Evolutionary conservation across 2,113 vertebrate species (phyloP).

Genomic region (Pampusana beccarii): DNA sequence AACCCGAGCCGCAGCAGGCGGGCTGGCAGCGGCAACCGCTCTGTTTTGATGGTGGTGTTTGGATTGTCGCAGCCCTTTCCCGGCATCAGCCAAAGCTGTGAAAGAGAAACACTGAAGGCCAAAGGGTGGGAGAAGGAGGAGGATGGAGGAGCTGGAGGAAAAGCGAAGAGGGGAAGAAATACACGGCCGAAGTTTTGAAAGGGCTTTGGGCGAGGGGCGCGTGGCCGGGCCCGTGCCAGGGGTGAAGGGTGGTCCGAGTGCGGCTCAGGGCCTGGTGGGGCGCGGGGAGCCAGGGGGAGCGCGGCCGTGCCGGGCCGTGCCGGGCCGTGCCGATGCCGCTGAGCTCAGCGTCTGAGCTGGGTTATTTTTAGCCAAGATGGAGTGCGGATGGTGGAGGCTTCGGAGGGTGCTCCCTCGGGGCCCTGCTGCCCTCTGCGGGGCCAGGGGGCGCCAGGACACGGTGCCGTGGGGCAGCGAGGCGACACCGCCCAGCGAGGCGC

Average conservation of each 20-base stretch:
- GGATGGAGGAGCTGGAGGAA: neutral
- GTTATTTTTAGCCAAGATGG: conserved; percentile 66
- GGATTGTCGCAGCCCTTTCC: neutral
- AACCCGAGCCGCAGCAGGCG: fast-evolving
- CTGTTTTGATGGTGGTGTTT: neutral
- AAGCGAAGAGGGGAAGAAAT: neutral
- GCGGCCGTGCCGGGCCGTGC: neutral
- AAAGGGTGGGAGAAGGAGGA: neutral
- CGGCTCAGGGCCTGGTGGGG: neutral
- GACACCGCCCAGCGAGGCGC: neutral
- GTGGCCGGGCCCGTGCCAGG: fast-evolving
- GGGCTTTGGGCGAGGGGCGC: neutral
- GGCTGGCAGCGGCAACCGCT: neutral
- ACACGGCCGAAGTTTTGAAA: neutral
- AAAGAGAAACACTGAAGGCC: neutral
- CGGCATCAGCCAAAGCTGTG: neutral
- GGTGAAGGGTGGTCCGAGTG: neutral
- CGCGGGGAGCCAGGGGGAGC: fast-evolving
- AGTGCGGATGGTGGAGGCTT: fast-evolving
- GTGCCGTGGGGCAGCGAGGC: neutral
- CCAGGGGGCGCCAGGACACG: neutral
- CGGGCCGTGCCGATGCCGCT: neutral
- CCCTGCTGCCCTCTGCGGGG: neutral
- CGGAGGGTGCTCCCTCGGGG: neutral
- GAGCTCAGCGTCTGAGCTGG: neutral